Conservation (phyloP, 1,140 invertebrate species). For the Formica selysi region DNA sequence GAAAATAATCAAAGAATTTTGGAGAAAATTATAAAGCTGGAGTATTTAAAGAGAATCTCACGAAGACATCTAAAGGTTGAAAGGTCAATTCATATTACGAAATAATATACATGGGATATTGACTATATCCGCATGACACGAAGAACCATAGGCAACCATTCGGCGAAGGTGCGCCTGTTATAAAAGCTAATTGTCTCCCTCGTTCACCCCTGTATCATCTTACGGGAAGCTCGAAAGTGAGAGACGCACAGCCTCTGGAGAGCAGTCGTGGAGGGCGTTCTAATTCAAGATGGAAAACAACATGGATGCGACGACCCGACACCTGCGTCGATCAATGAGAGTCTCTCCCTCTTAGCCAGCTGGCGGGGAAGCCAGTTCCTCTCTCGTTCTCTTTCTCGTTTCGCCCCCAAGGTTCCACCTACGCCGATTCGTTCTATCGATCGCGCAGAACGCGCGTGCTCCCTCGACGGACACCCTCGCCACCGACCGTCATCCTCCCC, state of each 20-base stretch:
- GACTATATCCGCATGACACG: not conserved
- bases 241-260: slow-evolving; percentile 3
- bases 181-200: slow-evolving; percentile 22
- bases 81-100: not conserved
- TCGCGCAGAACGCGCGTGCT: slow-evolving; percentile 78
- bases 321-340: slow-evolving; percentile 65
- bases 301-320: slow-evolving; percentile 43
- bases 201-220: not conserved
- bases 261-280: not conserved
- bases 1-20: not conserved
- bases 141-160: not conserved
- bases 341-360: not conserved
- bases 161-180: not conserved
- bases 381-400: slow-evolving; percentile 52
- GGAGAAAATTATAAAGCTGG: not conserved
- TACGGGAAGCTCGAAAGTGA: slow-evolving; percentile 23
- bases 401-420: slow-evolving; percentile 3
- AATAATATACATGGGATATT: not conserved
- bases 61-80: not conserved
- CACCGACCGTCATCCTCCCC: slow-evolving; percentile 48
- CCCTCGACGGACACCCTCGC: slow-evolving; percentile 72
- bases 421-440: slow-evolving; percentile 77
- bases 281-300: slow-evolving; percentile 18
- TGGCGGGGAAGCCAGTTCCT: not conserved
- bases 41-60: not conserved